These are phyloP conservation scores for Mellilla xanthometata DNA, from an alignment of 2,888 invertebrate genomes.

Conservation along the genomic window DNA sequence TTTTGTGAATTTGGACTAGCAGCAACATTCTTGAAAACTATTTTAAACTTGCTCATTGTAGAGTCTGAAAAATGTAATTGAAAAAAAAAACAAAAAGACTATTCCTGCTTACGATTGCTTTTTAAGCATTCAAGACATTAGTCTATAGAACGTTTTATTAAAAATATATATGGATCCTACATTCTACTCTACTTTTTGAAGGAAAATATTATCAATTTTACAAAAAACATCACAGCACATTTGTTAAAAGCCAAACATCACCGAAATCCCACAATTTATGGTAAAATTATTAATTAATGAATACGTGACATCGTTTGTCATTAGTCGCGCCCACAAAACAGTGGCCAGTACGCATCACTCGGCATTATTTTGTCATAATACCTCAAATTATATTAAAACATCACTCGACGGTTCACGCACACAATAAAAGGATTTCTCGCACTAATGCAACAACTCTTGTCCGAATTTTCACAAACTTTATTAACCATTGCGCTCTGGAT, in stretches of 20 bases:
- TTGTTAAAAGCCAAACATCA: too few relatives aligned
- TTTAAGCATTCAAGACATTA: too few relatives aligned
- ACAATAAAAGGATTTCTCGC: conserved; percentile 22
- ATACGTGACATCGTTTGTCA: conserved; percentile 43
- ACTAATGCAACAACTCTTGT: too few relatives aligned
- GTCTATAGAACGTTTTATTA: too few relatives aligned
- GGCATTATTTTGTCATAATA: conserved; percentile 51
- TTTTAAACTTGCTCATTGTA: too few relatives aligned
- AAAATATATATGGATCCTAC: background rate
- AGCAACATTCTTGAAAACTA: too few relatives aligned
- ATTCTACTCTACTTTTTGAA: background rate
- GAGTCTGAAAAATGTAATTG: too few relatives aligned
- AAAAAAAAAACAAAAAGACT: too few relatives aligned
- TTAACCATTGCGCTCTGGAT: background rate
- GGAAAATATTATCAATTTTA: too few relatives aligned
- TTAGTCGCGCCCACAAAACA: conserved; percentile 38
- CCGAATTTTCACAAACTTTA: background rate
- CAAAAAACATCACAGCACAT: too few relatives aligned
- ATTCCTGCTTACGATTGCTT: too few relatives aligned
- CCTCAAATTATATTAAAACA: conserved; percentile 40
- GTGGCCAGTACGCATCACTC: conserved; percentile 33
- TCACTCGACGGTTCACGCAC: conserved; percentile 27
- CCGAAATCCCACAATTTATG: conserved; percentile 8
- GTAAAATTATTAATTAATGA: conserved; percentile 40
- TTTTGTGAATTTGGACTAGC: too few relatives aligned